Conservation (phyloP, 2,797 vertebrate species). For the Enteromius radiatus region DNA sequence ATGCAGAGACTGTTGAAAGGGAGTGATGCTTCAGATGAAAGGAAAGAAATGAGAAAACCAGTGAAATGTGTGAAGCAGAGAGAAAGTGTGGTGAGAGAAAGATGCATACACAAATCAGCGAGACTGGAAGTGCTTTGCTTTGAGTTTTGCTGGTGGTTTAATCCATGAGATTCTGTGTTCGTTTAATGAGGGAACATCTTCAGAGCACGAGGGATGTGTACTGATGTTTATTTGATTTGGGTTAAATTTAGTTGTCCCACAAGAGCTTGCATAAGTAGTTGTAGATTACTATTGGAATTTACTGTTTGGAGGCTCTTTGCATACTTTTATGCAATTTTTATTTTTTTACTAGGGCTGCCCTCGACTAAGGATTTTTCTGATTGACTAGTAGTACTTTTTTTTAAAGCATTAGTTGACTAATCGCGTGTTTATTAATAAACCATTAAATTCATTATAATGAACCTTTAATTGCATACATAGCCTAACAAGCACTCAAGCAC, state of each 20-base stretch:
- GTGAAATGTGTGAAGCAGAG: background rate
- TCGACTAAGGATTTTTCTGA: too few species aligned
- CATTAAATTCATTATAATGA: too few species aligned
- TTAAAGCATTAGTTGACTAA: too few species aligned
- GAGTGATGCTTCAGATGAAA: background rate
- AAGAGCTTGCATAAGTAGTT: conserved; percentile 6
- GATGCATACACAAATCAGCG: background rate
- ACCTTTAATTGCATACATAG: too few species aligned
- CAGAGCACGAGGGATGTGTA: background rate
- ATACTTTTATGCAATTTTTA: background rate
- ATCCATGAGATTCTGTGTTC: background rate
- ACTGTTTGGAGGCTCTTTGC: background rate
- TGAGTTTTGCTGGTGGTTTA: background rate
- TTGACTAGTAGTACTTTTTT: too few species aligned
- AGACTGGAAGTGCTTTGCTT: background rate
- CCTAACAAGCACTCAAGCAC: too few species aligned
- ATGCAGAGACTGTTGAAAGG: background rate
- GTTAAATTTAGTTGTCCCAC: background rate
- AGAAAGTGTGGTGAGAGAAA: background rate
- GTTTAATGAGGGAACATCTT: conserved; percentile 14
- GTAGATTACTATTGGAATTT: conserved; percentile 3
- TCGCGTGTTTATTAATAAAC: too few species aligned
- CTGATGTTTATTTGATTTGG: conserved; percentile 19
- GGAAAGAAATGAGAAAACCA: background rate
- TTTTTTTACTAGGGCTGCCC: too few species aligned